Percentiles rank a stretch among this genome's conserved stretches.
phyloP scores from a whole-genome alignment of 2,888 invertebrate genomes.

The Trichacis sp. region DNA sequence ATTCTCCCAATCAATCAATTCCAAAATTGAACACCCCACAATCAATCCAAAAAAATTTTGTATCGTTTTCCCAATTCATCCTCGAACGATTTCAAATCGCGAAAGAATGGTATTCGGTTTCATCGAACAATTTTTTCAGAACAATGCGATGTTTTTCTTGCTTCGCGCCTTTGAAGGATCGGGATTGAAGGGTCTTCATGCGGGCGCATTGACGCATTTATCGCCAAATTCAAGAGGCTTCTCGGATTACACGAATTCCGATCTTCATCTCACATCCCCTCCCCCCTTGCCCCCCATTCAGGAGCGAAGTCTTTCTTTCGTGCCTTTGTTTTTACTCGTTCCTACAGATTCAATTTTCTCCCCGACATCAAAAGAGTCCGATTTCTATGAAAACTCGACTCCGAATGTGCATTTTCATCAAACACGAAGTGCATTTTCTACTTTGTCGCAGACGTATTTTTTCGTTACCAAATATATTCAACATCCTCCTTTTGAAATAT shows the following conservation, averaged over 20 bases:
- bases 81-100: too few relatives aligned
- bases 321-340: conserved; percentile 31
- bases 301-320: conserved; percentile 24
- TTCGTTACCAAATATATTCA: conserved; percentile 30
- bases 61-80: too few relatives aligned
- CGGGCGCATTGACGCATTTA: conserved; percentile 7
- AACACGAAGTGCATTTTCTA: conserved; percentile 35
- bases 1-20: too few relatives aligned
- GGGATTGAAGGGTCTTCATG: neutral
- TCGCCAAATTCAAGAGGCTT: conserved; percentile 8
- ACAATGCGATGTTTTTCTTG: too few relatives aligned
- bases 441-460: conserved; percentile 34
- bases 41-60: too few relatives aligned
- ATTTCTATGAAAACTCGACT: conserved; percentile 31
- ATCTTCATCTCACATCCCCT: conserved; percentile 2
- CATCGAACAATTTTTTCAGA: too few relatives aligned
- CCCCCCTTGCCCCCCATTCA: neutral
- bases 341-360: conserved; percentile 31
- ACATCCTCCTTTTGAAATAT: conserved; percentile 36
- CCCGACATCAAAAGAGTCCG: conserved; percentile 30
- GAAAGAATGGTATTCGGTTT: too few relatives aligned
- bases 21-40: too few relatives aligned
- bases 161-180: neutral
- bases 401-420: conserved; percentile 37
- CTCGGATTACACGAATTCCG: conserved; percentile 10